These are phyloP conservation scores for Taxidea taxus DNA, from an alignment of 2,113 vertebrate species.

Conservation along the genomic window DNA sequence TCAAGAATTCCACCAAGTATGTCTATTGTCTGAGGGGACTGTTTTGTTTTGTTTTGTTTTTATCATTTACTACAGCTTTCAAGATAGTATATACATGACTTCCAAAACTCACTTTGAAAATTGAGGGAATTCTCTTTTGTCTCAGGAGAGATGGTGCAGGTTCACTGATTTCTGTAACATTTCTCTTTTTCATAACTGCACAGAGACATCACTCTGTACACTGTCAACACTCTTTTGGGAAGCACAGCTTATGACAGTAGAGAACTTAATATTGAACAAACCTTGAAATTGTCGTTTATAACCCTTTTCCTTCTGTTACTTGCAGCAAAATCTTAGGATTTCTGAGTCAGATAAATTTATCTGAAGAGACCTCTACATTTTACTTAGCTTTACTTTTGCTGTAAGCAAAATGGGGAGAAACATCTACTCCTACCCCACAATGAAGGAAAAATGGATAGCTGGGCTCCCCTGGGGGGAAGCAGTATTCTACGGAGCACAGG, in stretches of 20 bases:
- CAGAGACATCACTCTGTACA: not conserved
- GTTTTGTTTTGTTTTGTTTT: not conserved
- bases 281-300: not conserved
- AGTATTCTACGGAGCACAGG: not conserved
- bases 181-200: not conserved
- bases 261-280: not conserved
- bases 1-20: slow-evolving; percentile 41
- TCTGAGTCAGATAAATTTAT: not conserved
- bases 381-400: not conserved
- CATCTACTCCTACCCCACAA: not conserved
- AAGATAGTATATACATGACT: not conserved
- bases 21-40: slow-evolving; percentile 9
- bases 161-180: not conserved
- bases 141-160: not conserved
- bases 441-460: not conserved
- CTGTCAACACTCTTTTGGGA: not conserved
- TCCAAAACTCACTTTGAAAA: slow-evolving; percentile 48
- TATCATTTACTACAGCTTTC: slow-evolving; percentile 43
- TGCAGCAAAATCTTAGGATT: slow-evolving; percentile 25
- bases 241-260: not conserved
- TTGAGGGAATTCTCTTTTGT: not conserved
- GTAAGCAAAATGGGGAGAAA: slow-evolving; percentile 18
- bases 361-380: not conserved
- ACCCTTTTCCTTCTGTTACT: not conserved
- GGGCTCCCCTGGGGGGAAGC: not conserved